Base-by-base conservation (phyloP, 2,888 invertebrate species). In the Agriopis leucophaearia region DNA sequence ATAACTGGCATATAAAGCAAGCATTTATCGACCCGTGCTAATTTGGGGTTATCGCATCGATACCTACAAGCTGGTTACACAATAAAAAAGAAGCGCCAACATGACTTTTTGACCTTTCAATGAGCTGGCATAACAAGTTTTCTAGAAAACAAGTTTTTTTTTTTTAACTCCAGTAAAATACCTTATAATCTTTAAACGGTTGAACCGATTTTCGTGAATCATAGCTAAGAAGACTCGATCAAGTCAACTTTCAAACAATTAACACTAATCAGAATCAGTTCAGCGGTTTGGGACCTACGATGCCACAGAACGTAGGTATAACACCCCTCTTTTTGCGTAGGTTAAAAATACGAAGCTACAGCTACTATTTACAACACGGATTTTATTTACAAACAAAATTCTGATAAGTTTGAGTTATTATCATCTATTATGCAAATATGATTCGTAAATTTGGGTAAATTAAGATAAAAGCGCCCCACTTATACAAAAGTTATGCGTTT, bases 11-110 rank as follows among this genome's bases (percentile, higher is more conserved):
- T 13, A 47, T 42, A 50, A 58, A 59, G 59, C 59, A 40, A 52
- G 47, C 50, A 47, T 60, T 57, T 62, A 59, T 62, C 64, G 61
- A 64, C 71, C 51, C 64, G 58, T 63, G 71, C 74, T 77, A 76
- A 78, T 76, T 74, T 61, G 65, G 57, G 77, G 75, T 76, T 78
- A 76, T 78, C 77, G 27, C 12, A 56, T 57, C 27, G 16, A 54
- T 45, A 51, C 38, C 54, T 45, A 55, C 51, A 18, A 62, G 44
- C 59, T 50, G 47, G 47, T 59, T 60, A 27, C 45, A 35, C 67
- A 72, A 59, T 66, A 16, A 71, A 63, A 54, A 74, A 62, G 68
- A 64, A 70, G 65, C 64, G 64, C 52, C 54, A 69, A 51, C 40
- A 40, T 9, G 36, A 65, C 56, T 57, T 45, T 0, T 7, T 69